Evolutionary conservation across 2,113 vertebrate genomes (phyloP).

Genomic region (Eptesicus fuscus): DNA sequence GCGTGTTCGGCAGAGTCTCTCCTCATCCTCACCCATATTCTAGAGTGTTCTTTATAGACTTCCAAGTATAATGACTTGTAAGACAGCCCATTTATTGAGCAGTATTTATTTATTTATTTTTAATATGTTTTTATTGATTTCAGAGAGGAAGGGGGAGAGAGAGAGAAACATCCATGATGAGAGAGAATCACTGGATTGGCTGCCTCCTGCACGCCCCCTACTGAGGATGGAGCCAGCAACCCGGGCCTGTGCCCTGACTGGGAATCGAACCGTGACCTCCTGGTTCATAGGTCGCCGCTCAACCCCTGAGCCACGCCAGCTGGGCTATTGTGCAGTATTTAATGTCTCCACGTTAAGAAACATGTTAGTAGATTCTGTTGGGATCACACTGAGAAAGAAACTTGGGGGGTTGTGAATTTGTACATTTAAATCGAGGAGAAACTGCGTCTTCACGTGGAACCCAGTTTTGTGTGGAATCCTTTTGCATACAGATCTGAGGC

Average conservation of each 20-base stretch:
- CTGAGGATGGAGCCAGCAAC: too few species aligned
- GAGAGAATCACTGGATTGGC: too few species aligned
- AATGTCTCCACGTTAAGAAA: background rate
- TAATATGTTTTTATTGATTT: too few species aligned
- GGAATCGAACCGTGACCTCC: too few species aligned
- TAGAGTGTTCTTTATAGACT: background rate
- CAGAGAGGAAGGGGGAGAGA: too few species aligned
- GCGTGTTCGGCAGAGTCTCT: background rate
- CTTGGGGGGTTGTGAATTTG: background rate
- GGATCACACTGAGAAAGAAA: background rate
- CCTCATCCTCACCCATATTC: background rate
- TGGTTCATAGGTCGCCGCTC: too few species aligned
- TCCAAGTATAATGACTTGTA: background rate
- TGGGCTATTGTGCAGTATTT: too few species aligned
- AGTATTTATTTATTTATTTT: background rate
- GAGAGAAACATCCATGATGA: too few species aligned
- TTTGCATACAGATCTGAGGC: background rate
- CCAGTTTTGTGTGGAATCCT: background rate
- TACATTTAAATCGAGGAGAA: background rate
- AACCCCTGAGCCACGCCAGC: too few species aligned
- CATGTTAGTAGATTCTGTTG: background rate
- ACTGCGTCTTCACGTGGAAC: background rate
- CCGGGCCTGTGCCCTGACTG: too few species aligned
- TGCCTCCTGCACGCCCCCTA: too few species aligned
- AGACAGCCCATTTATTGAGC: background rate